Base-by-base conservation (phyloP, 1,140 invertebrate species). In the Calephelis nemesis region DNA sequence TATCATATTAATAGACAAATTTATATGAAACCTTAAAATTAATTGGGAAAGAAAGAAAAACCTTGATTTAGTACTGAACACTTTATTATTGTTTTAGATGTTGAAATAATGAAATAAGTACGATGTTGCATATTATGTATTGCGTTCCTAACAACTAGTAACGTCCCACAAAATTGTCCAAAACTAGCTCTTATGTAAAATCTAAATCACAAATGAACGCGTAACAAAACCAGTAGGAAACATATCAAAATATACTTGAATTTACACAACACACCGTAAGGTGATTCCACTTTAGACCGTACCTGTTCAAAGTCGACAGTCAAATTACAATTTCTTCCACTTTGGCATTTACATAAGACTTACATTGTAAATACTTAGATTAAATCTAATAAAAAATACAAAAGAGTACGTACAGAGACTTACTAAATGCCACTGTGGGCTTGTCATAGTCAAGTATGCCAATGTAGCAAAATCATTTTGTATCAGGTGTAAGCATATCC, bases 401-500 rank as follows among this genome's bases (percentile, higher is more conserved):
- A 60, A 60, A 60, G 58, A 60, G 58, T 60, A 60, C 58, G 58
- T 60, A 60, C 58, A 60, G 58, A 60, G 58, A 60, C 58, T 60
- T 60, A 60, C 12, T 60, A 60, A 60, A 60, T 60, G 58, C 58
- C 58, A 60, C 58, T 11, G 58, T 60, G 58, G 58, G 58, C 58
- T 63, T 40, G 64, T 11, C 48, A 48, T 42, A 63, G 65, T 65
- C 68, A 69, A 64, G 71, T 64, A 68, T 63, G 67, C 71, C 71
- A 73, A 68, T 62, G 66, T 19, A 48, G 65, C 71, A 65, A 72
- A 58, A 54, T 64, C 68, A 47, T 54, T 45, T 67, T 47, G 67
- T 52, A 65, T 54, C 50, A 52, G 65, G 65, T 65, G 70, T 75
- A 30, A 78, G 78, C 81, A 77, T 84, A 79, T 78, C 76, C 77